Evolutionary conservation across 2,113 vertebrate species (phyloP).

Genomic region (Rostratula benghalensis): DNA sequence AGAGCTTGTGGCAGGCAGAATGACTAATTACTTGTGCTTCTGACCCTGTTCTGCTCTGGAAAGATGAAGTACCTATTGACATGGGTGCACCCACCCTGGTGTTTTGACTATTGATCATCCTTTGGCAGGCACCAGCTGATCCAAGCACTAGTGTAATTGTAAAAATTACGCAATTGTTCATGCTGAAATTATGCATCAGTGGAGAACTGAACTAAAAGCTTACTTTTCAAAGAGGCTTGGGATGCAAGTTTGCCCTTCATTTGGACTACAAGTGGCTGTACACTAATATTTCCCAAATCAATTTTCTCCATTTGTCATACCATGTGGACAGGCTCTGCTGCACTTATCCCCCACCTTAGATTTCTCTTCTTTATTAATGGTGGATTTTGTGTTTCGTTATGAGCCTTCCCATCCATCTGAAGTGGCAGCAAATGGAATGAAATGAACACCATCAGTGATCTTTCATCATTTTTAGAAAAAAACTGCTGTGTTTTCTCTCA

Average conservation of each 20-base stretch:
- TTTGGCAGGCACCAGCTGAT: background rate
- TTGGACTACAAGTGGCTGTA: background rate
- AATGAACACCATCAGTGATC: background rate
- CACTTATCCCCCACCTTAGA: background rate
- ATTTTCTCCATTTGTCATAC: background rate
- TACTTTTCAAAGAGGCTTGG: background rate
- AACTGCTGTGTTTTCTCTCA: rapidly evolving
- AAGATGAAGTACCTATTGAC: slow-evolving; percentile 16
- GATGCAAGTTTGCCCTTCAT: background rate
- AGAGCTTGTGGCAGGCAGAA: background rate
- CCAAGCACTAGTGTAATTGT: background rate
- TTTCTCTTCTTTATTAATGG: slow-evolving; percentile 3
- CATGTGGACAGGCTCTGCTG: background rate
- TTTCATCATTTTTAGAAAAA: background rate
- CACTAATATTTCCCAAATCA: background rate
- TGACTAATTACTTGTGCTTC: slow-evolving; percentile 17
- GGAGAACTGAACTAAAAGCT: background rate
- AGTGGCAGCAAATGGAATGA: background rate
- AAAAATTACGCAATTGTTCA: background rate
- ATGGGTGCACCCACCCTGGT: background rate
- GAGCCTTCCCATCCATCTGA: background rate
- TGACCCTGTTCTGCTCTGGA: background rate
- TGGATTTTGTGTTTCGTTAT: background rate
- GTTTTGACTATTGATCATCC: slow-evolving; percentile 19
- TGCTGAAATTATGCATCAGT: background rate